phyloP scores from a whole-genome alignment of 2,113 vertebrate genomes.

The Erpornis zantholeuca region DNA sequence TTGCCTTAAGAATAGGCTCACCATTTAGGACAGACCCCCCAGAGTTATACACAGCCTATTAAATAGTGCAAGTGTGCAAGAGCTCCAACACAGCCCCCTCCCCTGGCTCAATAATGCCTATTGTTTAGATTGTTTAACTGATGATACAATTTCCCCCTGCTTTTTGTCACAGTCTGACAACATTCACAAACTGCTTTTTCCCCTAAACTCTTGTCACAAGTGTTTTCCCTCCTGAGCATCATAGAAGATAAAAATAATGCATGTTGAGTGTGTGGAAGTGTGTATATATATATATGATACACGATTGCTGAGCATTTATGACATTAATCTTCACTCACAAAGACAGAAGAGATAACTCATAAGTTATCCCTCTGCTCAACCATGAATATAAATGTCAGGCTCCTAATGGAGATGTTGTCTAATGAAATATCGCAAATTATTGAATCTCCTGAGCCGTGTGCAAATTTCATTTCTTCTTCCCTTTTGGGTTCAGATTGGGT shows the following conservation, averaged over 20 bases:
- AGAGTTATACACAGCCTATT: background rate
- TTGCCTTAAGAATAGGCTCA: background rate
- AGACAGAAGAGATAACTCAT: slow-evolving; percentile 60
- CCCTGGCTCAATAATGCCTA: background rate
- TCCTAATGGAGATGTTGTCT: slow-evolving; percentile 57
- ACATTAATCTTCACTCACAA: slow-evolving; percentile 65
- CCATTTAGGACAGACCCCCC: background rate
- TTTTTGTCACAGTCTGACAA: slow-evolving; percentile 26
- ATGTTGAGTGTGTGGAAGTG: slow-evolving; percentile 6
- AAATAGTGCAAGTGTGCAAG: background rate
- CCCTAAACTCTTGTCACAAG: slow-evolving; percentile 13
- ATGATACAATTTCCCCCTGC: background rate
- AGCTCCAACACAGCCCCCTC: background rate
- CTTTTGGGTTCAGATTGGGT: background rate
- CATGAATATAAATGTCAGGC: slow-evolving; percentile 63
- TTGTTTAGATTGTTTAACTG: background rate
- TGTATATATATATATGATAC: slow-evolving; percentile 27
- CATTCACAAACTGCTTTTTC: slow-evolving; percentile 2
- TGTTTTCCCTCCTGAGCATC: slow-evolving; percentile 22
- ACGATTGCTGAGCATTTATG: slow-evolving; percentile 39
- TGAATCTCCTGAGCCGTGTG: slow-evolving; percentile 35
- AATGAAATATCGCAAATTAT: slow-evolving; percentile 53
- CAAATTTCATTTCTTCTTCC: slow-evolving; percentile 47
- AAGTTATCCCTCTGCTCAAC: slow-evolving; percentile 55
- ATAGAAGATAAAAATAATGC: slow-evolving; percentile 49